phyloP scores from a whole-genome alignment of 2,797 vertebrate genomes.

The Dendrocincla tyrannina region DNA sequence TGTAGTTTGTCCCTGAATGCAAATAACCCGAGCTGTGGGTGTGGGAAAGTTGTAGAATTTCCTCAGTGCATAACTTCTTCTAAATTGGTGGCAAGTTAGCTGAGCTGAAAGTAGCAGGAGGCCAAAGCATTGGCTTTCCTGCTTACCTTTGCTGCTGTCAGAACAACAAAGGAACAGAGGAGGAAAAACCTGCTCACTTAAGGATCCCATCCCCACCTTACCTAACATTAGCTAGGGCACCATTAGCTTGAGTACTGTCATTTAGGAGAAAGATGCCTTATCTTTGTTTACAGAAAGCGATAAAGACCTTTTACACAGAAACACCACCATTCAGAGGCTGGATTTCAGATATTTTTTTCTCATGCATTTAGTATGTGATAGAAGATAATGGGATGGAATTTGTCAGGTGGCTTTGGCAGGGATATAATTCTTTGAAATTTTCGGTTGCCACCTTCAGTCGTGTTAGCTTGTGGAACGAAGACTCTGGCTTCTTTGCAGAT shows the following conservation, averaged over 20 bases:
- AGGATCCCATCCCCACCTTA: not conserved
- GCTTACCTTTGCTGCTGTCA: not conserved
- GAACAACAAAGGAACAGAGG: not conserved
- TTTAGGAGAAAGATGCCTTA: constrained; percentile 2
- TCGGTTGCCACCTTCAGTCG: not conserved
- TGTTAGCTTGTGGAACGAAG: not conserved
- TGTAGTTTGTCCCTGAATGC: not conserved
- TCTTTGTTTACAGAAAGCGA: constrained; percentile 23
- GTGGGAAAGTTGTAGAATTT: constrained; percentile 21
- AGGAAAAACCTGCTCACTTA: not conserved
- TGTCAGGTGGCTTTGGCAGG: not conserved
- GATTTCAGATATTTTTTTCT: not conserved
- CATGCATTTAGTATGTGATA: not conserved
- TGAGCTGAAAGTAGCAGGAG: not conserved
- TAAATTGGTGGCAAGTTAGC: not conserved
- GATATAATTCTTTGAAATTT: not conserved
- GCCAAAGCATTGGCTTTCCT: not conserved
- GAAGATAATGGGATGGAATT: not conserved
- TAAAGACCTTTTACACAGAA: not conserved
- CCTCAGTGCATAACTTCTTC: not conserved
- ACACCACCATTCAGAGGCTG: not conserved
- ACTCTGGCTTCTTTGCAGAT: not conserved
- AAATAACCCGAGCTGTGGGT: constrained; percentile 4
- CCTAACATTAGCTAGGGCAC: not conserved
- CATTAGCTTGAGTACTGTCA: not conserved